Conservation (phyloP, 2,888 invertebrate species). For the Apodemia hepburni region DNA sequence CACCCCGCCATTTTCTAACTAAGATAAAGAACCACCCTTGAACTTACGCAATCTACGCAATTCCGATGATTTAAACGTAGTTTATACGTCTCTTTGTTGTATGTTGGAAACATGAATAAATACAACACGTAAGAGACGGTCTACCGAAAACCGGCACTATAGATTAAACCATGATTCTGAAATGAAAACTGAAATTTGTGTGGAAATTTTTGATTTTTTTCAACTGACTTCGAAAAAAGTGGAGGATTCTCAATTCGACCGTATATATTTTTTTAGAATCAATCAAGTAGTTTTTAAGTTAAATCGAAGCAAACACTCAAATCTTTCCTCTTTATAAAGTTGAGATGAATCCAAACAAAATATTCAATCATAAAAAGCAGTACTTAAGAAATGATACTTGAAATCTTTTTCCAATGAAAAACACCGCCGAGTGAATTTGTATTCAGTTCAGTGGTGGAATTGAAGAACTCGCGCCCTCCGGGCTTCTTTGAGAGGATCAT, state of each 20-base stretch:
- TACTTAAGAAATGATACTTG: conserved; percentile 9
- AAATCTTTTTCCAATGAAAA: conserved; percentile 24
- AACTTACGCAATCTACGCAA: conserved; percentile 30
- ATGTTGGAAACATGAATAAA: conserved; percentile 30
- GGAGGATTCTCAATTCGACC: no score
- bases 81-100: conserved; percentile 17
- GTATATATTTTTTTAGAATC: no score
- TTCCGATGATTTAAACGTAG: conserved; percentile 23
- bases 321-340: no score
- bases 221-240: no score
- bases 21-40: conserved; percentile 36
- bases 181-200: no score
- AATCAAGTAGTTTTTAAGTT: no score
- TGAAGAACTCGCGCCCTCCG: conserved; percentile 33
- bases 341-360: not conserved
- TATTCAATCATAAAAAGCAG: conserved; percentile 1
- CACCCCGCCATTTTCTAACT: conserved; percentile 26
- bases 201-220: no score
- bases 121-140: no score
- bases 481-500: conserved; percentile 31
- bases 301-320: no score
- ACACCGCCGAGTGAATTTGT: conserved; percentile 28
- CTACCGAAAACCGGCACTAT: no score
- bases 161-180: no score
- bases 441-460: conserved; percentile 34